Conservation (phyloP, 2,888 invertebrate species). For the Chesias legatella region DNA sequence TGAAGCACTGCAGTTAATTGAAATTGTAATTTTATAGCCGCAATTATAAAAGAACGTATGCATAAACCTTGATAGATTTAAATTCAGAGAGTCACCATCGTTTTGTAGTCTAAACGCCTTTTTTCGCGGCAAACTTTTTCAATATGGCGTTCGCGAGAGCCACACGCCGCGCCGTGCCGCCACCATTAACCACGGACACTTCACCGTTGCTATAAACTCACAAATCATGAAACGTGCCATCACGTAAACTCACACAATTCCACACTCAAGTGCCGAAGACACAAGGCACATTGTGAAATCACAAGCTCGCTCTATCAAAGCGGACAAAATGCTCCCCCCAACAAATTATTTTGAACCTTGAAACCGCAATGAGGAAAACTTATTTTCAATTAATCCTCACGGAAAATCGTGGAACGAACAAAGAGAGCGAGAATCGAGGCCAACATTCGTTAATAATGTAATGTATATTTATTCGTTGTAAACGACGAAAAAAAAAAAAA, state of each 20-base stretch:
- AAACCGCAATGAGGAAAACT: conserved; percentile 58
- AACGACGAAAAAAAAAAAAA: no score
- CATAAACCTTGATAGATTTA: conserved; percentile 18
- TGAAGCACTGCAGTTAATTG: no score
- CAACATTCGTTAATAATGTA: conserved; percentile 81
- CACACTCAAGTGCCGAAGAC: conserved; percentile 37
- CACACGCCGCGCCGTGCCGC: conserved; percentile 74
- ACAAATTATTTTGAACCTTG: conserved; percentile 73
- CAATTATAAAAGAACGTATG: neutral
- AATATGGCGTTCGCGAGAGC: conserved; percentile 75
- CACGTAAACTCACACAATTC: conserved; percentile 43
- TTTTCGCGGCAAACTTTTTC: conserved; percentile 78
- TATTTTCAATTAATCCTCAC: conserved; percentile 64
- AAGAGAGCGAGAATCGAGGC: conserved; percentile 79
- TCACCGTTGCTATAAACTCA: conserved; percentile 80
- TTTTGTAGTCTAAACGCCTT: conserved; percentile 53
- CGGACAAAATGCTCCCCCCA: conserved; percentile 56
- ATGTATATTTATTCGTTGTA: conserved; percentile 78
- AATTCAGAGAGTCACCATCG: conserved; percentile 33
- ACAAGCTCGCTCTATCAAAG: conserved; percentile 45
- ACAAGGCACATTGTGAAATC: conserved; percentile 49
- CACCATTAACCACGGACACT: conserved; percentile 80
- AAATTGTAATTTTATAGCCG: no score
- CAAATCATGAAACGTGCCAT: conserved; percentile 78
- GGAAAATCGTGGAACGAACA: conserved; percentile 74